phyloP scores from a whole-genome alignment of 2,888 invertebrate genomes.

The Oxystoma pomonae region DNA sequence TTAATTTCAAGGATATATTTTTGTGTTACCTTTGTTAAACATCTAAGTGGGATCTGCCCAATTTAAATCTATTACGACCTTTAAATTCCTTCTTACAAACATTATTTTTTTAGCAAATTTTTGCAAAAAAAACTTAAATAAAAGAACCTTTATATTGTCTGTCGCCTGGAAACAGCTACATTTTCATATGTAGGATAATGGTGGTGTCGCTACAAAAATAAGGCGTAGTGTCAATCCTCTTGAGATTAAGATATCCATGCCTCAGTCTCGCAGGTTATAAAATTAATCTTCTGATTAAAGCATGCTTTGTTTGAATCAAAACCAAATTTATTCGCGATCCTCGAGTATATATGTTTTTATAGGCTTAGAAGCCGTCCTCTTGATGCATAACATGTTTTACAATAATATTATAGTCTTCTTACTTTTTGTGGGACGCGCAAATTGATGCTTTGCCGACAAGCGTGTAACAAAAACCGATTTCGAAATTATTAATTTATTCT shows the following conservation, averaged over 20 bases:
- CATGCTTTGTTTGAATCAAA: constrained; percentile 23
- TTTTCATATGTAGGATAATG: too few relatives aligned
- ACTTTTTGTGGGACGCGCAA: background rate
- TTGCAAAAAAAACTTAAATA: too few relatives aligned
- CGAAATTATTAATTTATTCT: background rate
- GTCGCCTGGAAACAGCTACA: too few relatives aligned
- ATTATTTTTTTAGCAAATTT: too few relatives aligned
- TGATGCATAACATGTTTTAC: background rate
- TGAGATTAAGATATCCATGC: background rate
- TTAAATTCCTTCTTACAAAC: too few relatives aligned
- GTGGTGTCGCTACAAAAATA: too few relatives aligned
- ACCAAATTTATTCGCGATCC: constrained; percentile 8
- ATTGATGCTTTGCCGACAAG: background rate
- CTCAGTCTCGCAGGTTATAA: constrained; percentile 20
- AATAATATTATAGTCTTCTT: background rate
- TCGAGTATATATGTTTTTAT: background rate
- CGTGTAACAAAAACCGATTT: background rate
- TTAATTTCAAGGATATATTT: too few relatives aligned
- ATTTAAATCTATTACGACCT: too few relatives aligned
- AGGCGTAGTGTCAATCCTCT: too few relatives aligned
- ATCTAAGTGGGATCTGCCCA: too few relatives aligned
- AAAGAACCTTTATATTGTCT: too few relatives aligned
- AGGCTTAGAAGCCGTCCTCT: background rate
- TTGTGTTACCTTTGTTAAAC: too few relatives aligned
- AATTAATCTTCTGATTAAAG: constrained; percentile 25